Percentiles rank a stretch among this genome's conserved stretches.
These are phyloP conservation scores for Nomada hirtipes DNA, from an alignment of 2,888 invertebrate genomes.

Conservation along the genomic window DNA sequence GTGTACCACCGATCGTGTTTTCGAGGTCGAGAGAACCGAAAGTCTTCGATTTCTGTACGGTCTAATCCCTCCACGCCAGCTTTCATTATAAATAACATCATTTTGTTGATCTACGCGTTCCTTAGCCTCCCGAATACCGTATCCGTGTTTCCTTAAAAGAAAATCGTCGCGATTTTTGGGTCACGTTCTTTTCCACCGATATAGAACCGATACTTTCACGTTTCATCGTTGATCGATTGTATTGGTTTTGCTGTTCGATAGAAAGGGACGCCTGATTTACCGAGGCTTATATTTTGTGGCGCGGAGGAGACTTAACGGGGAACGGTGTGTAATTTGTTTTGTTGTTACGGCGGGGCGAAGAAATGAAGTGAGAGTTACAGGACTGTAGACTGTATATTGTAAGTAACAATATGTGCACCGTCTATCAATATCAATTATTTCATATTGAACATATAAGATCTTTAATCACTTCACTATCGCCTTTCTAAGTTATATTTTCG, in stretches of 20 bases:
- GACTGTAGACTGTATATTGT: no score
- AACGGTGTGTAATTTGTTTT: no score
- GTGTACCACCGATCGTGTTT: slow-evolving; percentile 21
- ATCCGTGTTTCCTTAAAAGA: not conserved
- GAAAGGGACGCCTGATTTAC: not conserved
- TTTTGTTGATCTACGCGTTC: not conserved
- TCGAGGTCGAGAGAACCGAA: slow-evolving; percentile 14
- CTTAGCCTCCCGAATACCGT: no score
- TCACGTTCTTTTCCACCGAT: slow-evolving; percentile 29
- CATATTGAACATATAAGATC: not conserved
- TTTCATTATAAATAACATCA: not conserved
- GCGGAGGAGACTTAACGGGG: no score
- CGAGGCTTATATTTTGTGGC: not conserved
- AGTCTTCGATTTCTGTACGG: slow-evolving; percentile 28
- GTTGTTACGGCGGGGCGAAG: no score
- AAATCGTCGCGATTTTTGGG: slow-evolving; percentile 20
- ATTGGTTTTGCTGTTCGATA: not conserved
- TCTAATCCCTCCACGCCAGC: not conserved
- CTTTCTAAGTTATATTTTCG: not conserved
- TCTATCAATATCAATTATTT: not conserved
- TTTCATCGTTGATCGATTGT: slow-evolving; percentile 7
- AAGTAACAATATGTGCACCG: no score
- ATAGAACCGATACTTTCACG: slow-evolving; percentile 50
- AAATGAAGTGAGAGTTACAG: no score
- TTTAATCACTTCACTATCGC: not conserved